Conservation (phyloP, 2,888 invertebrate species). For the Leucania comma region DNA sequence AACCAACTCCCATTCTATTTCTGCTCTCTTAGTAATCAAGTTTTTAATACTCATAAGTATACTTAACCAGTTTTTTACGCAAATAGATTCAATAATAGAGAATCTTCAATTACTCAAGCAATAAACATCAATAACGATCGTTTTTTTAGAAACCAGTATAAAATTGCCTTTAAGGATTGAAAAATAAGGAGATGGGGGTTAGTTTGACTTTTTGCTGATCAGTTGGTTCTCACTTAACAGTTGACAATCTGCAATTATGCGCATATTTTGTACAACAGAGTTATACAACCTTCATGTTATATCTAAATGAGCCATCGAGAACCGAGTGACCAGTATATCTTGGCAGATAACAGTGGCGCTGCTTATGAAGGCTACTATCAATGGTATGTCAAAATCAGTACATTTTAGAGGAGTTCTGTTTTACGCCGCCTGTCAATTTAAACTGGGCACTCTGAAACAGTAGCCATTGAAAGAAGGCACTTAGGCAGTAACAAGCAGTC, state of each 20-base stretch:
- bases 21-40: neutral
- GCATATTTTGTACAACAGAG: conserved; percentile 33
- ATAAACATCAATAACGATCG: conserved; percentile 38
- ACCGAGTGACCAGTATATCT: conserved; percentile 13
- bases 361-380: conserved; percentile 6
- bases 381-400: conserved; percentile 2
- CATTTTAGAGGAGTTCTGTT: neutral
- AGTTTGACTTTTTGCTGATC: conserved; percentile 43
- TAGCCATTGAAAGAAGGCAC: conserved; percentile 33
- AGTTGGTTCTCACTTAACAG: conserved; percentile 22
- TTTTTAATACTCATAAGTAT: conserved; percentile 16
- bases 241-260: conserved; percentile 42
- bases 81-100: conserved; percentile 19
- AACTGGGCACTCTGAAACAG: conserved; percentile 3
- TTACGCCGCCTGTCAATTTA: conserved; percentile 2
- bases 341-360: neutral
- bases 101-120: conserved; percentile 17
- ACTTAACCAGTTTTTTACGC: conserved; percentile 11
- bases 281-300: conserved; percentile 25
- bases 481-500: conserved; percentile 22
- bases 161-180: conserved; percentile 38
- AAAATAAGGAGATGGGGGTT: conserved; percentile 32
- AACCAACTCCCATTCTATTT: conserved; percentile 25
- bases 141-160: conserved; percentile 34
- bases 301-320: conserved; percentile 41